Evolutionary conservation across 2,888 invertebrate genomes (phyloP).

Genomic region (Philereme vetulata): DNA sequence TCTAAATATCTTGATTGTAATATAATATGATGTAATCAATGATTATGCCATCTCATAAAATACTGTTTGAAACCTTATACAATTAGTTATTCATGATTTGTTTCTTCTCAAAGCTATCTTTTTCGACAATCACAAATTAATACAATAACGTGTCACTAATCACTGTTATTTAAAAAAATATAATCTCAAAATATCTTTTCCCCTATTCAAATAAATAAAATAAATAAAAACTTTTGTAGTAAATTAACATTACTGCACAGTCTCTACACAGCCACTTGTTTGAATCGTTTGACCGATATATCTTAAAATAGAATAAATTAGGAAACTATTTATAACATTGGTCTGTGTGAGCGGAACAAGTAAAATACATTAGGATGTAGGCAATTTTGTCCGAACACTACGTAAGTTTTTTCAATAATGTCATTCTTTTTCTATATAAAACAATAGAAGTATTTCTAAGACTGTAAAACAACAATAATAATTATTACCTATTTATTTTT

Average conservation of each 20-base stretch:
- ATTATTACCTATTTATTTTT: not conserved
- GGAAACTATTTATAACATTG: constrained; percentile 24
- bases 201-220: constrained; percentile 19
- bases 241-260: constrained; percentile 41
- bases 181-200: constrained; percentile 22
- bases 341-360: constrained; percentile 22
- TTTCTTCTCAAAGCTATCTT: constrained; percentile 2
- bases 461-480: too few relatives aligned
- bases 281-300: constrained; percentile 28
- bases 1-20: constrained; percentile 5
- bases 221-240: constrained; percentile 15
- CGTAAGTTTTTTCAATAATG: too few relatives aligned
- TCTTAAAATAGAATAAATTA: constrained; percentile 28
- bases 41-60: constrained; percentile 18
- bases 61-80: constrained; percentile 21
- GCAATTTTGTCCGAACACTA: too few relatives aligned
- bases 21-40: not conserved
- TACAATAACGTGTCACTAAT: constrained; percentile 4
- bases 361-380: too few relatives aligned
- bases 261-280: constrained; percentile 50
- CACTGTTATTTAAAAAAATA: constrained; percentile 15
- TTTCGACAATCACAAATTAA: not conserved
- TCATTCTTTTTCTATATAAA: too few relatives aligned
- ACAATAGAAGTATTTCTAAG: too few relatives aligned
- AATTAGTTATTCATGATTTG: constrained; percentile 4